Base-by-base conservation (phyloP, 2,797 vertebrate genomes). In the Leucoraja ocellata region DNA sequence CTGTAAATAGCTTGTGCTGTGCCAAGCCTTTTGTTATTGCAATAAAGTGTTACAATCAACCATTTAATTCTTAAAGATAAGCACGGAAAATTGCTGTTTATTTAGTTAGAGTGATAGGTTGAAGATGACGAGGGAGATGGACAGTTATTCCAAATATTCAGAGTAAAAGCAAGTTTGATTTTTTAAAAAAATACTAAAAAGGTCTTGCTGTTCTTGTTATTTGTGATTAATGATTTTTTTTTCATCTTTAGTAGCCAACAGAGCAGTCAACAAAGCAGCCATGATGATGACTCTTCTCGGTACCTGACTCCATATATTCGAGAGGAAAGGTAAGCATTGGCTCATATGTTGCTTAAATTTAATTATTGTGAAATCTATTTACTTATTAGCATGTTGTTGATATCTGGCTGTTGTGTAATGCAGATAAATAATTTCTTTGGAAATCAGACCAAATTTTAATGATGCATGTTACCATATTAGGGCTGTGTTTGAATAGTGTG, bases 241-340 rank as follows among this genome's bases (percentile, higher is more conserved):
- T 76, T 1, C 74, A 74, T 92, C 71, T 94, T n/a, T 96, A 96
- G 96, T 96, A 98, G 98, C 93, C 98, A 97, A 94, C 97, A 97
- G 93, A 97, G 97, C 94, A 97, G 97, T 94, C 97, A 96, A 94
- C 97, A 97, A 93, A 99, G 98, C 95, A 99, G 98, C 96, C 98
- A 98, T 7, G 98, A 99, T 0, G 98, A 99, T 1, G 98, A 99
- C 93, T 93, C 94, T 0, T 95, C 95, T 80, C 97, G 98, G 16
- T 97, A 98, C 97, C 94, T 99, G 97, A 98, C 97, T 95, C 98
- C 98, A 65, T 95, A 95, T 23, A 94, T 94, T 71, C 94, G 94
- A 0, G 97, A 98, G 93, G 97, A 98, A 95, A 97, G 97, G 98
- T 99, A 93, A 94, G 95, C 18, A 14, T 25, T 13, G 25, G 13